Conservation (phyloP, 2,797 vertebrate species). For the Peromyscus aztecus region DNA sequence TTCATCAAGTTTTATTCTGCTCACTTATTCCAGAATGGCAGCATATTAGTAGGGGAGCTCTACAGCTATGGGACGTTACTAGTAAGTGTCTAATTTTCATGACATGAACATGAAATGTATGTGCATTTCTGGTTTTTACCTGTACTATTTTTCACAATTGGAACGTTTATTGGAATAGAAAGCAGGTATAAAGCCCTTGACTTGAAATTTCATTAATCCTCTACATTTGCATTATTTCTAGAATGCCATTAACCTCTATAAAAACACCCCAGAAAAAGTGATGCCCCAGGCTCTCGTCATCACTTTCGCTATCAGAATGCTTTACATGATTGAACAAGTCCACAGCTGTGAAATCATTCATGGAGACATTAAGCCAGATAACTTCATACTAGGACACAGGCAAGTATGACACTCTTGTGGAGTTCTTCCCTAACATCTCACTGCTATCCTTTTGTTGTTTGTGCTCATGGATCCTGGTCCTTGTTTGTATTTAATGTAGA, state of each 20-base stretch:
- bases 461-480: neutral
- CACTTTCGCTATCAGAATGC: conserved; percentile 93
- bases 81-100: conserved; percentile 85
- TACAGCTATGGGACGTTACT: conserved; percentile 94
- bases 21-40: conserved; percentile 94
- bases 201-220: conserved; percentile 16
- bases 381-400: conserved; percentile 95
- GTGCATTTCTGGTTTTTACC: neutral
- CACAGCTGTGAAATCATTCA: conserved; percentile 93
- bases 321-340: conserved; percentile 94
- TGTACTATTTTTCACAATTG: neutral
- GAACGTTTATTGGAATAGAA: neutral
- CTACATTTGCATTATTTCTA: conserved; percentile 80
- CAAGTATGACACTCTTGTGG: conserved; percentile 68
- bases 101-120: neutral
- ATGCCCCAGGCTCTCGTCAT: conserved; percentile 95
- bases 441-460: neutral
- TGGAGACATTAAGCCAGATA: conserved; percentile 98
- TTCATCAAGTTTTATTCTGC: conserved; percentile 91
- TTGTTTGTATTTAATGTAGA: conserved; percentile 86
- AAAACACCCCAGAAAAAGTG: conserved; percentile 91
- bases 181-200: neutral
- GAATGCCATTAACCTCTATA: conserved; percentile 95
- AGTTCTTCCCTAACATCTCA: neutral
- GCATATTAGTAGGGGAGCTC: conserved; percentile 93